Base-by-base conservation (phyloP, 2,888 invertebrate genomes). In the Megastigmus dorsalis region DNA sequence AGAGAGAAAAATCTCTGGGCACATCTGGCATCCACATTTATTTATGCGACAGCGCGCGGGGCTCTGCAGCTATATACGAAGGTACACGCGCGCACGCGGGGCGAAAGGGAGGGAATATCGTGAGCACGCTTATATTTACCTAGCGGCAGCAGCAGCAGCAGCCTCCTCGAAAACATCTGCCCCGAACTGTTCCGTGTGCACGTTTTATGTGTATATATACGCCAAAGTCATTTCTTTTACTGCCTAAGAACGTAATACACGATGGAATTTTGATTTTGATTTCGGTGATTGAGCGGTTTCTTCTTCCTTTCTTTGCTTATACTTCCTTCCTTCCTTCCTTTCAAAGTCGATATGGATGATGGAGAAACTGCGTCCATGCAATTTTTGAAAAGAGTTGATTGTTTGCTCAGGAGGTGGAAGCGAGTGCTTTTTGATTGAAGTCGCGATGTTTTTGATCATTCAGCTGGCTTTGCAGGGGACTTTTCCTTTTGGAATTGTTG, bases 1-100 rank as follows among this genome's bases (percentile, higher is more conserved):
- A 59, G 59, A 23, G 33, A n/a, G 52, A 72, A 77, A 72, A 69
- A 71, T 62, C 60, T 57, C 43, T 41, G 5, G 67, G 45, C 62
- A 74, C 81, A 81, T 81, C 78, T 81, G 81, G 75, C 57, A 38
- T 73, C 67, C 81, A 81, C 78, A 75, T 81, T 79, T 80, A 76
- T 80, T 79, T 76, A 75, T 65, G 52, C 68, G 73, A 65, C 67
- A 60, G 65, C 43, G 48, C 54, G 59, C 62, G 57, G 38, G 10
- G 38, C 30, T 48, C 41, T 45, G 45, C 9, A 15, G n/a, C n/a
- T n/a, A n/a, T n/a, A n/a, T n/a, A n/a, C n/a, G 3, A 36, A 50
- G 60, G 43, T 60, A 26, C 23, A 41, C 3, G 30, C 10, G 5
- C 1, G 26, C 10, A 23, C 15, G 7, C 7, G 6, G n/a, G 3